These are phyloP conservation scores for Dysidea cf. avara DNA, from an alignment of 37 sponge, comb jelly and placozoan species.

Conservation along the genomic window DNA sequence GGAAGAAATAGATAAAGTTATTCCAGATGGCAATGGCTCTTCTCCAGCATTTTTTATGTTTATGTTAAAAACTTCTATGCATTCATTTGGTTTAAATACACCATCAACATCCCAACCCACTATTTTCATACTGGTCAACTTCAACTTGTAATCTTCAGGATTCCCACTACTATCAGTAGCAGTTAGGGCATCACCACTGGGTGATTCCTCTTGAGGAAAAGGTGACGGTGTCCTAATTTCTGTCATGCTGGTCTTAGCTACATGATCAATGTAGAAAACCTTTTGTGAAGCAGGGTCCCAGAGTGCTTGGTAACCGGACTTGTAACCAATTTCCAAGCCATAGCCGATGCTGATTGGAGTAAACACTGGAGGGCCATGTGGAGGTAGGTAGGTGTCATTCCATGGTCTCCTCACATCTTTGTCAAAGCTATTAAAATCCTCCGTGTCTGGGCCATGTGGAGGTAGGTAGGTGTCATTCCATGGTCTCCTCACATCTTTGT, in stretches of 20 bases:
- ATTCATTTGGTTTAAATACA: slow-evolving; percentile 83
- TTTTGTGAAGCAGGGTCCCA: slow-evolving; percentile 71
- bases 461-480: slow-evolving; percentile 79
- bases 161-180: too few species aligned
- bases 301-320: slow-evolving; percentile 65
- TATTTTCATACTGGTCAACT: too few species aligned
- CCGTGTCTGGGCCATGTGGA: slow-evolving; percentile 80
- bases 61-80: slow-evolving; percentile 55
- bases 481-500: slow-evolving; percentile 21
- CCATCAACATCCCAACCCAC: too few species aligned
- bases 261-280: slow-evolving; percentile 79
- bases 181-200: too few species aligned
- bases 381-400: slow-evolving; percentile 80
- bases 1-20: slow-evolving; percentile 47
- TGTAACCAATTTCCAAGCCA: slow-evolving; percentile 72
- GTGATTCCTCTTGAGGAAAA: too few species aligned
- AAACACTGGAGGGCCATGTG: slow-evolving; percentile 71
- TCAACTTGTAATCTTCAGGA: too few species aligned
- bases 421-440: too few species aligned
- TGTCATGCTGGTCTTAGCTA: too few species aligned
- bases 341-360: slow-evolving; percentile 79
- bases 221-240: too few species aligned
- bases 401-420: slow-evolving; percentile 51
- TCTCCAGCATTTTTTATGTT: slow-evolving; percentile 55
- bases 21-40: slow-evolving; percentile 64